A percentile compares a stretch with the other conserved stretches of the same genome.
Evolutionary conservation across 2,888 invertebrate species (phyloP).

Genomic region (Lissonota sp.): DNA sequence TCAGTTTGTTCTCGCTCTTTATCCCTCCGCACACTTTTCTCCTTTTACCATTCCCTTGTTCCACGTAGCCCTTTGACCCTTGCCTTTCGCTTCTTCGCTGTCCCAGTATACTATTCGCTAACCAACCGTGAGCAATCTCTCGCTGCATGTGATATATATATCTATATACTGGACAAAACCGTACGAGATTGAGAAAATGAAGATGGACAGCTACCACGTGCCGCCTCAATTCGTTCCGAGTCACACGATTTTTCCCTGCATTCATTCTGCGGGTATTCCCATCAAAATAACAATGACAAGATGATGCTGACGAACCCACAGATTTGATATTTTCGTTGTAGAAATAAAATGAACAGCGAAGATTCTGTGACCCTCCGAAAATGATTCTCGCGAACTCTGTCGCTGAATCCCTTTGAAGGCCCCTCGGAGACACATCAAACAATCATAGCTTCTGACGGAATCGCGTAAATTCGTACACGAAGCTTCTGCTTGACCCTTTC

Average conservation of each 20-base stretch:
- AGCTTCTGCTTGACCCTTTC: conserved; percentile 54
- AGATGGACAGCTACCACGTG: conserved; percentile 78
- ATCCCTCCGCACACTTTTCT: conserved; percentile 11
- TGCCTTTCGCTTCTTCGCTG: conserved; percentile 22
- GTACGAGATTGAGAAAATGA: conserved; percentile 69
- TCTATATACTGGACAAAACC: not conserved
- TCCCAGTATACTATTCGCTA: conserved; percentile 17
- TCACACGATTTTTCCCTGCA: conserved; percentile 24
- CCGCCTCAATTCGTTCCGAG: conserved; percentile 56
- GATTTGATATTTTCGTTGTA: not conserved
- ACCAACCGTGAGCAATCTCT: conserved; percentile 32
- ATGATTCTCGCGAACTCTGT: conserved; percentile 22
- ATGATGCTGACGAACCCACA: not conserved
- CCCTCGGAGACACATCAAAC: not conserved
- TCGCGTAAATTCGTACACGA: not conserved
- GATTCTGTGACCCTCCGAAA: conserved; percentile 11
- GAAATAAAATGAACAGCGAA: conserved; percentile 7
- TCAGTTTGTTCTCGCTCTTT: conserved; percentile 20
- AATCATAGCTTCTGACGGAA: conserved; percentile 1
- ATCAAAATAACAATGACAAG: conserved; percentile 12
- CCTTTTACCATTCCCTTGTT: conserved; percentile 21
- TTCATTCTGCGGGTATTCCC: not conserved
- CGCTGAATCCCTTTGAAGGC: conserved; percentile 3
- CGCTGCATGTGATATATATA: not conserved
- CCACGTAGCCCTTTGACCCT: conserved; percentile 42